Base-by-base conservation (phyloP, 2,113 vertebrate species). In the Platysteira castanea region DNA sequence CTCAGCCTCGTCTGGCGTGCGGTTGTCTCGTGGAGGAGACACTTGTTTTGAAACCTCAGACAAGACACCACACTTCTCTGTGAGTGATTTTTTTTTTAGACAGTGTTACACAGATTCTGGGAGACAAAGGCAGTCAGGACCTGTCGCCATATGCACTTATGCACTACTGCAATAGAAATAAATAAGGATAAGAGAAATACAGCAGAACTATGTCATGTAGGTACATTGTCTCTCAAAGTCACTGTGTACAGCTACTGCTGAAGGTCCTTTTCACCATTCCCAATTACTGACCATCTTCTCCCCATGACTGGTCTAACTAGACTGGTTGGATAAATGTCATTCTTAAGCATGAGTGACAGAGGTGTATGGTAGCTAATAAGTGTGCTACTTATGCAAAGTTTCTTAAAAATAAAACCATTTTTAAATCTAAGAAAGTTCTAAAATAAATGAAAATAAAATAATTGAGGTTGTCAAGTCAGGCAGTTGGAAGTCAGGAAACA, bases 401-500 rank as follows among this genome's bases (percentile, higher is more conserved):
- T 47, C 64, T 73, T n/a, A 65, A 82, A 94, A 85, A 71, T 16
- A 26, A 41, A 79, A 42, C 5, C 1, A 33, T 73, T 75, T 82
- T 56, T 54, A n/a, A 35, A 78, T 39, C 20, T 23, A 84, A 67
- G 35, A 63, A 74, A 11, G 8, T 68, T 69, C 19, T 61, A 69
- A 42, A 71, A 79, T 60, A 90, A 90, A 92, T 35, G 22, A 70
- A 91, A 93, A 87, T 22, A 84, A 86, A 87, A 78, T 71, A 81
- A 61, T 91, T 69, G 28, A 73, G 12, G 30, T 73, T 79, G 39
- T 68, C 44, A 89, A 41, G 13, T 84, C 73, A 82, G 52, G 53
- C n/a, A 85, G 28, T 53, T 53, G 41, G 50, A 93, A 88, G 63
- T 46, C 26, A 46, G n/a, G 42, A 33, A 83, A 57, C 15, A 57